These are phyloP conservation scores for Ganaspis sp. DNA, from an alignment of 1,140 invertebrate species.

Conservation along the genomic window DNA sequence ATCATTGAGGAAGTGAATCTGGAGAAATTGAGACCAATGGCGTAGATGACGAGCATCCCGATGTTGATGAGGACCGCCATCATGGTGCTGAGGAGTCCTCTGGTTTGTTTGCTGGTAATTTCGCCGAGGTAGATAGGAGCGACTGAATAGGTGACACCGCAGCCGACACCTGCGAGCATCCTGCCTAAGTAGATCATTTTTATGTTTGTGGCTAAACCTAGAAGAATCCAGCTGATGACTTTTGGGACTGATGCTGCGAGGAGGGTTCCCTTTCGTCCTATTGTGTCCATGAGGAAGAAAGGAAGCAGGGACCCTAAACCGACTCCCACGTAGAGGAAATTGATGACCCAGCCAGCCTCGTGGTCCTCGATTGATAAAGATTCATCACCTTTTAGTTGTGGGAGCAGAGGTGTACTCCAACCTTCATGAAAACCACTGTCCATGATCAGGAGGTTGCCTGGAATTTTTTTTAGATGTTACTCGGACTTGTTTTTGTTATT, in stretches of 20 bases:
- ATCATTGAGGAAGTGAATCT: slow-evolving; percentile 72
- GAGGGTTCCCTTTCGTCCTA: slow-evolving; percentile 78
- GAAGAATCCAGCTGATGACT: slow-evolving; percentile 77
- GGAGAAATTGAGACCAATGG: slow-evolving; percentile 70
- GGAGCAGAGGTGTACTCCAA: slow-evolving; percentile 71
- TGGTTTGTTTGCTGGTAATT: slow-evolving; percentile 77
- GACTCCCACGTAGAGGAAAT: slow-evolving; percentile 71
- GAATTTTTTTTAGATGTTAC: slow-evolving; percentile 35
- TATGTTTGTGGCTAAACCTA: slow-evolving; percentile 69
- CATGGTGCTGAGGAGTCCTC: slow-evolving; percentile 79
- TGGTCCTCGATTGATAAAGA: slow-evolving; percentile 57
- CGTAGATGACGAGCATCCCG: slow-evolving; percentile 78
- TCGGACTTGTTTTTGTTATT: background rate
- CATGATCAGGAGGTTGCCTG: slow-evolving; percentile 72
- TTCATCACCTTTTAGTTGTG: slow-evolving; percentile 67
- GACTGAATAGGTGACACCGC: slow-evolving; percentile 73
- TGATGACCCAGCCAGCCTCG: slow-evolving; percentile 67
- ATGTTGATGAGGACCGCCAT: slow-evolving; percentile 78
- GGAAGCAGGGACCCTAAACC: slow-evolving; percentile 71
- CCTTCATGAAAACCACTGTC: slow-evolving; percentile 73
- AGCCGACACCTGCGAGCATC: slow-evolving; percentile 74
- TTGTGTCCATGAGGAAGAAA: slow-evolving; percentile 76
- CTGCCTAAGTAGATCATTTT: slow-evolving; percentile 71
- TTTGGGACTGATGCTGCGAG: slow-evolving; percentile 76
- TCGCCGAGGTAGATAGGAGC: slow-evolving; percentile 81